A percentile compares a stretch with the other conserved stretches of the same genome.
Evolutionary conservation across 2,113 vertebrate species (phyloP).

Genomic region (Ailurus styani): DNA sequence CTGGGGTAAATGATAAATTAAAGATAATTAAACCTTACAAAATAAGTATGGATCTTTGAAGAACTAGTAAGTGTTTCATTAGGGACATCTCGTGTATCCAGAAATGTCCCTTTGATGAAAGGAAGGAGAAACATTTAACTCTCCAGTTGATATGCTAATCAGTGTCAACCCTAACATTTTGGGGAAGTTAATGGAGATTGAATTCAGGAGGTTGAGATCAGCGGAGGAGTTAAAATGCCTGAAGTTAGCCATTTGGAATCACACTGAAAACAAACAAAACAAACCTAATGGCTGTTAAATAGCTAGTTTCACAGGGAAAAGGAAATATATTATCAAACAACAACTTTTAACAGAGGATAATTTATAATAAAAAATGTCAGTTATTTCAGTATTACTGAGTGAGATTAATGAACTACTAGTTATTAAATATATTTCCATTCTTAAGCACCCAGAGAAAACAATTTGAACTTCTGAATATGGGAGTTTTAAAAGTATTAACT

Average conservation of each 20-base stretch:
- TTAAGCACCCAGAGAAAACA: slow-evolving; percentile 20
- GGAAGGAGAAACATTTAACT: neutral
- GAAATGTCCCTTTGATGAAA: neutral
- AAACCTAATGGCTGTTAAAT: slow-evolving; percentile 57
- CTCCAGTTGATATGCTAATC: neutral
- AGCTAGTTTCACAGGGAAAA: slow-evolving; percentile 53
- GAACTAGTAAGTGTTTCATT: neutral
- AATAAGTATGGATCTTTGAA: neutral
- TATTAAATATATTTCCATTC: slow-evolving; percentile 42
- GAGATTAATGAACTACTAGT: slow-evolving; percentile 26
- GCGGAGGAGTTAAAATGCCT: neutral
- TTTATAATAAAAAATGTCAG: slow-evolving; percentile 55
- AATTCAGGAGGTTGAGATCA: slow-evolving; percentile 9
- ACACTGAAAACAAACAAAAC: slow-evolving; percentile 58
- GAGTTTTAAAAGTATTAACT: neutral
- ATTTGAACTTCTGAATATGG: neutral
- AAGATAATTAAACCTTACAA: neutral
- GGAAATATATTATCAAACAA: slow-evolving; percentile 49
- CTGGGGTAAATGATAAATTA: slow-evolving; percentile 24
- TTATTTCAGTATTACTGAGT: slow-evolving; percentile 20
- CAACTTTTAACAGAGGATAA: slow-evolving; percentile 40
- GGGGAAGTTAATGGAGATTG: neutral
- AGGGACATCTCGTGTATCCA: neutral
- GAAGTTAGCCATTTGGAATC: slow-evolving; percentile 53
- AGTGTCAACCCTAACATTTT: neutral